These are phyloP conservation scores for Halichoerus grypus DNA, from an alignment of 2,113 vertebrate genomes.

Conservation along the genomic window DNA sequence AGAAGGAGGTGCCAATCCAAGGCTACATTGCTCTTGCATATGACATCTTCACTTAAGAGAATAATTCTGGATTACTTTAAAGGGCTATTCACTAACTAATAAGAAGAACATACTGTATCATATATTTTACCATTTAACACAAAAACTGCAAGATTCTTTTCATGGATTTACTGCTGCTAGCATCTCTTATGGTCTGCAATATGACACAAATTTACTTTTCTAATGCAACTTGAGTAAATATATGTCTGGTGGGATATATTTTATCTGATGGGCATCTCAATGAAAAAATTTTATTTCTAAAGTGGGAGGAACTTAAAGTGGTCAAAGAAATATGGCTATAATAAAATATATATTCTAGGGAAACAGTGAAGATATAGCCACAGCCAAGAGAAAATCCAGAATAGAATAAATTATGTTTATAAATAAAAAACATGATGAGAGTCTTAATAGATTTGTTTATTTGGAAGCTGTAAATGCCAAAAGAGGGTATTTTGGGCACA, in stretches of 20 bases:
- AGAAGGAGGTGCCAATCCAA: not conserved
- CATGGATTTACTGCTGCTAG: constrained; percentile 75
- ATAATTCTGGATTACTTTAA: not conserved
- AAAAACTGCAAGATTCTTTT: constrained; percentile 62
- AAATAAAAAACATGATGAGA: constrained; percentile 70
- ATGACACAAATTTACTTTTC: constrained; percentile 84
- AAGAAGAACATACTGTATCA: constrained; percentile 39
- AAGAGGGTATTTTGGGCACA: constrained; percentile 29
- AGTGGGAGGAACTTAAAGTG: constrained; percentile 75
- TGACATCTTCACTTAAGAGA: not conserved
- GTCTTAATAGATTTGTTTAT: constrained; percentile 81
- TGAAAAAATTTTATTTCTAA: constrained; percentile 85
- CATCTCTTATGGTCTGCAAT: constrained; percentile 75
- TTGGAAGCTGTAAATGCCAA: constrained; percentile 75
- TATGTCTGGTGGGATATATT: constrained; percentile 80
- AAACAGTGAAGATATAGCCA: constrained; percentile 67
- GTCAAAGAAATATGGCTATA: constrained; percentile 83
- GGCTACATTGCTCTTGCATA: not conserved
- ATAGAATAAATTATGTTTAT: constrained; percentile 79
- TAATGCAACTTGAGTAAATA: constrained; percentile 83
- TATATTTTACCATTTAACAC: constrained; percentile 48
- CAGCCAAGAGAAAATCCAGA: constrained; percentile 66
- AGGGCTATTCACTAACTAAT: not conserved
- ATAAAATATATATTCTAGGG: constrained; percentile 80
- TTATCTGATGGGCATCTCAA: constrained; percentile 83